phyloP scores from a whole-genome alignment of 2,113 vertebrate genomes.

The Oryzias woworae region DNA sequence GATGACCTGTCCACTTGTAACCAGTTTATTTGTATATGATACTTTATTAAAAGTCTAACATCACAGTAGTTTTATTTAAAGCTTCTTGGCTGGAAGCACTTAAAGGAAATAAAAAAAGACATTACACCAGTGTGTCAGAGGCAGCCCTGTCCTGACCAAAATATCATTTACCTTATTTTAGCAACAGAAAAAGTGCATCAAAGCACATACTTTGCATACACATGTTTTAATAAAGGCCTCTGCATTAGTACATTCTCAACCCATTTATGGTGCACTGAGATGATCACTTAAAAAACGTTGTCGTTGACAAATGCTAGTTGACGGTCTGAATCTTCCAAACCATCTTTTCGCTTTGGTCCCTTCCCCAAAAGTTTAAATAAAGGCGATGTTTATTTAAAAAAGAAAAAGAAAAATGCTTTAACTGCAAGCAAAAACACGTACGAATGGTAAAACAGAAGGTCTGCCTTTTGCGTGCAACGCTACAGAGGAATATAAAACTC shows the following conservation, averaged over 20 bases:
- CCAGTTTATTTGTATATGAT: conserved; percentile 19
- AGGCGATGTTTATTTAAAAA: neutral
- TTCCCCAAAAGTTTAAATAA: conserved; percentile 11
- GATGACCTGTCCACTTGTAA: conserved; percentile 24
- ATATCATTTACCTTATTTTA: conserved; percentile 1
- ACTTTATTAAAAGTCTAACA: conserved; percentile 26
- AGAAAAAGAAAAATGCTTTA: neutral
- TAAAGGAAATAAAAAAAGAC: conserved; percentile 17
- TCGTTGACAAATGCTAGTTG: no score
- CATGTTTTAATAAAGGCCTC: conserved; percentile 16
- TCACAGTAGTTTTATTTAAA: conserved; percentile 74
- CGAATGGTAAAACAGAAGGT: neutral
- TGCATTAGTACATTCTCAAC: neutral
- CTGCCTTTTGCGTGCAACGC: neutral
- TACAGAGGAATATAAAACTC: conserved; percentile 2
- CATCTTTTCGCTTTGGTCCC: conserved; percentile 8
- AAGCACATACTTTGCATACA: conserved; percentile 17
- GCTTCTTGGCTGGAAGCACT: conserved; percentile 65
- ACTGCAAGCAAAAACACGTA: neutral
- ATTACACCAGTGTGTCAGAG: neutral
- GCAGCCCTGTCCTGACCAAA: conserved; percentile 3
- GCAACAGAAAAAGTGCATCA: neutral
- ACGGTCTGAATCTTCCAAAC: no score
- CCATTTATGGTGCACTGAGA: neutral
- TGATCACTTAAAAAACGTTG: neutral